phyloP scores from a whole-genome alignment of 2,888 invertebrate genomes.

The Drosophila mimica region DNA sequence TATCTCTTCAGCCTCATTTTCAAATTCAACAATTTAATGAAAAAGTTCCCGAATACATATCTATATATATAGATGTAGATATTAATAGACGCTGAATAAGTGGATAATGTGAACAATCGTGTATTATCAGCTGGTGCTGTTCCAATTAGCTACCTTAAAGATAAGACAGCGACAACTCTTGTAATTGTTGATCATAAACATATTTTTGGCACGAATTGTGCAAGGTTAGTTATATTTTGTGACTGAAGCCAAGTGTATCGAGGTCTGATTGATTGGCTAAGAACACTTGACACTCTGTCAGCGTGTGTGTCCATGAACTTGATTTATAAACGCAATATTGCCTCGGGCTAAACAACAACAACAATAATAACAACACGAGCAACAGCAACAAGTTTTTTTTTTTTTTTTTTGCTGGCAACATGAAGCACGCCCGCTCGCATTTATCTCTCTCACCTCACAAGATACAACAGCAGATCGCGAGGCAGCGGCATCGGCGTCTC shows the following conservation, averaged over 20 bases:
- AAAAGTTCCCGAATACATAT: background rate
- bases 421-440: constrained; percentile 31
- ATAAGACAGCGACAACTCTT: constrained; percentile 19
- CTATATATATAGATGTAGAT: background rate
- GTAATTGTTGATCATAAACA: constrained; percentile 12
- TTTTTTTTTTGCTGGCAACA: constrained; percentile 1
- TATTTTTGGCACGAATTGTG: constrained; percentile 49
- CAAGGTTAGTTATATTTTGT: constrained; percentile 69
- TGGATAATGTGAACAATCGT: background rate
- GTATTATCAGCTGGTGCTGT: constrained; percentile 5
- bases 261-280: constrained; percentile 54
- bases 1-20: background rate
- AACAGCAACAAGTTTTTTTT: constrained; percentile 54
- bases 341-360: constrained; percentile 37
- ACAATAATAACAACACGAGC: constrained; percentile 22
- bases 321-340: constrained; percentile 68
- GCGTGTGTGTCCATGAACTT: constrained; percentile 64
- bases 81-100: background rate
- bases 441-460: constrained; percentile 87
- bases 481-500: constrained; percentile 87
- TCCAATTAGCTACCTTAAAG: constrained; percentile 2
- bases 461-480: constrained; percentile 87
- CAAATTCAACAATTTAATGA: background rate
- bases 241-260: constrained; percentile 41
- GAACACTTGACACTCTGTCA: constrained; percentile 73